Base-by-base conservation (phyloP, 2,888 invertebrate species). In the Tanytarsus gracilentus region DNA sequence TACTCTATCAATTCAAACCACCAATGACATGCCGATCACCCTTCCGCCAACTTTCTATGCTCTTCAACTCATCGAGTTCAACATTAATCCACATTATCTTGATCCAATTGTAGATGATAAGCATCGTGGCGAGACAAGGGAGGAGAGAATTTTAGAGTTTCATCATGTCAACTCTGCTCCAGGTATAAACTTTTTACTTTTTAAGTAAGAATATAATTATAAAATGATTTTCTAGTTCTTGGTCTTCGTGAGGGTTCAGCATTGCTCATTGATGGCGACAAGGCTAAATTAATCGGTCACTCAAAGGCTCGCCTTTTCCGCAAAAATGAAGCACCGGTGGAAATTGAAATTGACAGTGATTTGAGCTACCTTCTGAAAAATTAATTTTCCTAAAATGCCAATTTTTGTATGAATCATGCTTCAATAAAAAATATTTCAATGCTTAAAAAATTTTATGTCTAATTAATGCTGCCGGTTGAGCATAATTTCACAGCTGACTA, bases 11-110 rank as follows among this genome's bases (percentile, higher is more conserved):
- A 90, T 91, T 66, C 79, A 84, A 66, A 90, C 89, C 4, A 90
- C 90, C 50, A 91, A 91, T 76, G 90, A 91, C 69, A 90, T 91
- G 90, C 91, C 90, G 3, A 86, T 91, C 61, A 80, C 79, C n/a
- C 82, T 79, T 70, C 88, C 88, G 39, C 86, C 86, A 25, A 77
- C 68, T 53, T 86, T 89, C 72, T 76, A 82, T 63, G 88, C 84
- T 0, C 75, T 90, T 49, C 77, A 78, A 33, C 75, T 90, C 60
- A 81, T 90, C 11, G 86, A 87, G 4, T 88, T 89, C 70, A 89
- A 90, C 70, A 88, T 90, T 62, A 91, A 91, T 71, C 88, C 90
- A 8, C 91, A 91, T 72, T 91, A 87, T 69, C 72, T 85, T 65
- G 88, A 89, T 64, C 71, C 78, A 25, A 76, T 81, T 64, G 73